Evolutionary conservation across 2,797 vertebrate species (phyloP), one percentile per base, ranked within the genome.

Genomic region (Chaetodon trifasciatus): DNA sequence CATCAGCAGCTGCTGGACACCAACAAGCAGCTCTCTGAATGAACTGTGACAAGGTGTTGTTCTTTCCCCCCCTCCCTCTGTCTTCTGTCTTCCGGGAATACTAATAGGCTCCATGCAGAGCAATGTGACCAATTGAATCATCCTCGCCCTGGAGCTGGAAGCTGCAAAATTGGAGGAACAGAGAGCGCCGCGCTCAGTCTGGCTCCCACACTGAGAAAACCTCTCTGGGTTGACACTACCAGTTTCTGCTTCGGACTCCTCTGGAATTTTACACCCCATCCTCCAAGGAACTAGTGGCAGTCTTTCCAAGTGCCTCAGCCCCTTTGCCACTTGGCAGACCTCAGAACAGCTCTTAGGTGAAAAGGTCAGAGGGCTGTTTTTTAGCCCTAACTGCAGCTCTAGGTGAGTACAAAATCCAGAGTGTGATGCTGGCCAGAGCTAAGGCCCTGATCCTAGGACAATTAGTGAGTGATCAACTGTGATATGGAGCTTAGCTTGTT

Each of bases 51-150:
- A 97, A 96, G 96, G 90, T 94, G 92, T 87, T 92, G 86, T 89
- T 92, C 83, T 86, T 84, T 42, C 24, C 61, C 62, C 74, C 86
- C 86, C 83, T 72, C 79, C 90, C 85, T 79, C 86, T 60, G 73
- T 87, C 88, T 57, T 89, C 81, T 81, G 87, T 90, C 92, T 92
- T 93, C 86, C 85, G 91, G 93, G 92, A 93, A 92, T 92, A 91
- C 93, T 97, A 97, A 98, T 97, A 96, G 72, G 97, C 97, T 96
- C 95, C 97, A 97, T 96, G 96, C 96, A 97, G 97, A 95, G 95
- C 95, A 95, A 97, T 97, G 95, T 96, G 97, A 98, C 97, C 97
- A 97, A 97, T 96, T 95, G 95, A 95, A 97, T 97, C 96, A 97
- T 93, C 95, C 90, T 96, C 92, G 94, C 89, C 91, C 78, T 69